Evolutionary conservation across 1,140 invertebrate genomes (phyloP).

Genomic region (Panagrolaimus sp.): DNA sequence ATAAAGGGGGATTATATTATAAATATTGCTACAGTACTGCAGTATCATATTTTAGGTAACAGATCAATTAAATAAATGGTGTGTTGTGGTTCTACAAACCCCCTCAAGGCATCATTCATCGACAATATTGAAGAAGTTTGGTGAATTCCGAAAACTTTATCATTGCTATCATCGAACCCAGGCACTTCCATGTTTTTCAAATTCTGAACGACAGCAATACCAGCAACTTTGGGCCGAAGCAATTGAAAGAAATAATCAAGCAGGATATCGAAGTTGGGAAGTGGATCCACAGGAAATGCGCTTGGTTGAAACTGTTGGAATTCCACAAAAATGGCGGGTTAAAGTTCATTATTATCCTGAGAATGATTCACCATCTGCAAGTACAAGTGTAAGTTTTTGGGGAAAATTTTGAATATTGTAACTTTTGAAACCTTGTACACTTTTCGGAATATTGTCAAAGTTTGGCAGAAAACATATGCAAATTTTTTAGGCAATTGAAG

Average conservation of each 20-base stretch:
- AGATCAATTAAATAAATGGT: constrained; percentile 13
- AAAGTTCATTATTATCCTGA: constrained; percentile 15
- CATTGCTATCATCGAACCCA: constrained; percentile 15
- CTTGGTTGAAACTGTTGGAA: constrained; percentile 1
- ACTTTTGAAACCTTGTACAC: too few species aligned
- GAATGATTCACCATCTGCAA: constrained; percentile 3
- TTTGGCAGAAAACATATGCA: too few species aligned
- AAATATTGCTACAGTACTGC: not conserved
- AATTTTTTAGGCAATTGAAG: constrained; percentile 11
- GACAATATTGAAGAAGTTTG: not conserved
- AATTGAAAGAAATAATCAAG: constrained; percentile 6
- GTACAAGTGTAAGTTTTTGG: constrained; percentile 4
- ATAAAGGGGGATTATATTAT: too few species aligned
- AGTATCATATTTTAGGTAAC: not conserved
- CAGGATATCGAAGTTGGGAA: constrained; percentile 3
- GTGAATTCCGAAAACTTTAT: constrained; percentile 10
- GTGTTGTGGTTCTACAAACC: constrained; percentile 6
- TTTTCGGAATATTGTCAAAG: too few species aligned
- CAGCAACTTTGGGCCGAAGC: constrained; percentile 7
- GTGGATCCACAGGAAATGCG: constrained; percentile 6
- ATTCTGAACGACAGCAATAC: not conserved
- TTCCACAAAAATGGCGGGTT: constrained; percentile 12
- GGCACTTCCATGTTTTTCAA: constrained; percentile 10
- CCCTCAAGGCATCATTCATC: not conserved
- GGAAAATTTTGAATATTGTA: not conserved